Evolutionary conservation across 2,113 vertebrate genomes (phyloP).

Genomic region (Gallinago undulata): DNA sequence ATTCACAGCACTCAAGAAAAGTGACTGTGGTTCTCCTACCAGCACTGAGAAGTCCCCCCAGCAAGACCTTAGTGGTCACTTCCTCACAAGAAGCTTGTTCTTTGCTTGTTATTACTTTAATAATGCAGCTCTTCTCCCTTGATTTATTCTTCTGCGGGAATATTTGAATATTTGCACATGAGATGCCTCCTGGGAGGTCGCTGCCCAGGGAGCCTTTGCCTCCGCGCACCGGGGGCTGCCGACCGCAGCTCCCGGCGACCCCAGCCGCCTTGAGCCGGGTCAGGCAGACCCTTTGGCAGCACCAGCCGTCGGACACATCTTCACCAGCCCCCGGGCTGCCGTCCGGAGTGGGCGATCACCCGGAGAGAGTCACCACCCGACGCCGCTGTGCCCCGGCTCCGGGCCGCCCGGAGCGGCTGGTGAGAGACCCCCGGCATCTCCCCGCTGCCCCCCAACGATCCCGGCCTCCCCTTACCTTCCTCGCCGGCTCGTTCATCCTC

Average conservation of each 20-base stretch:
- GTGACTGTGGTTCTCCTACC: neutral
- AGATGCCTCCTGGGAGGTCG: neutral
- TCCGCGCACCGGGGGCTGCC: rapidly evolving
- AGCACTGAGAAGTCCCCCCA: neutral
- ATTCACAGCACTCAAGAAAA: neutral
- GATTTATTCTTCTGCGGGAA: neutral
- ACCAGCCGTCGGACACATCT: neutral
- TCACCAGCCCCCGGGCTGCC: too few species aligned
- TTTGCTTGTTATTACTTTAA: neutral
- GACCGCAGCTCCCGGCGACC: rapidly evolving
- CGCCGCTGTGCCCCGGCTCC: neutral
- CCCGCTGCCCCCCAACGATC: rapidly evolving
- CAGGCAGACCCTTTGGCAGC: too few species aligned
- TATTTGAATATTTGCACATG: neutral
- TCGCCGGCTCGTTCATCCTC: neutral
- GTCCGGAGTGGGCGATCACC: neutral
- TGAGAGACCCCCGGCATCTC: rapidly evolving
- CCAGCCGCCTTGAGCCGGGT: rapidly evolving
- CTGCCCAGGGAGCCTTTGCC: rapidly evolving
- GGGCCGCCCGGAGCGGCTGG: rapidly evolving
- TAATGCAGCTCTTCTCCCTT: neutral
- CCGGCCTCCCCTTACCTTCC: neutral
- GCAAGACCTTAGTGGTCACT: neutral
- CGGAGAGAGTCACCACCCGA: rapidly evolving
- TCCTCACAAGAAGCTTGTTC: neutral